Conservation (phyloP, 2,888 invertebrate species). For the Abscondita cerata region DNA sequence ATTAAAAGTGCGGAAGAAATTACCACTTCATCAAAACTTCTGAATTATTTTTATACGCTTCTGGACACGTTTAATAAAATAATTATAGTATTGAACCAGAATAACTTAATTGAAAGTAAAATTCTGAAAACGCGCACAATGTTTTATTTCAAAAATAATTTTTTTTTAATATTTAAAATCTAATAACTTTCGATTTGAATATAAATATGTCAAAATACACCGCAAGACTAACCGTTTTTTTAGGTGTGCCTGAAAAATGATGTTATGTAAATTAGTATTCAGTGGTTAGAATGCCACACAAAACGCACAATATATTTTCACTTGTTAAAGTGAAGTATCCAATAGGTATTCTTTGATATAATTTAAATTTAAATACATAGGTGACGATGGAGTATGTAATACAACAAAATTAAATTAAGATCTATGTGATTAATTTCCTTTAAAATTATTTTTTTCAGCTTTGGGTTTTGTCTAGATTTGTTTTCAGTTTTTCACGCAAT, state of each 20-base stretch:
- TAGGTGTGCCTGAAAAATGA: constrained; percentile 24
- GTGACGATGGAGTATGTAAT: constrained; percentile 1
- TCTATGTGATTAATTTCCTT: background rate
- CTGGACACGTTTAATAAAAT: too few species aligned
- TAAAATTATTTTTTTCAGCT: too few species aligned
- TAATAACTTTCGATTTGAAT: constrained; percentile 16
- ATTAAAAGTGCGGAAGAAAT: too few species aligned
- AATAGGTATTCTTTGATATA: constrained; percentile 3
- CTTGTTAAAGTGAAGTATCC: constrained; percentile 1
- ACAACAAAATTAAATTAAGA: constrained; percentile 5
- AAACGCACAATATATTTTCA: constrained; percentile 10
- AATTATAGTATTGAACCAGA: too few species aligned
- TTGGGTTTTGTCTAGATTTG: too few species aligned
- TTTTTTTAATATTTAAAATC: constrained; percentile 5
- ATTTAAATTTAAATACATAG: constrained; percentile 7
- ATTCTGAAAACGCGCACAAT: too few species aligned
- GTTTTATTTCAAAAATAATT: background rate
- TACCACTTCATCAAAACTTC: too few species aligned
- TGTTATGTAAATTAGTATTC: constrained; percentile 21
- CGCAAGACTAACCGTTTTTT: constrained; percentile 16
- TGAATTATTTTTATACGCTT: too few species aligned
- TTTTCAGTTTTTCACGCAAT: too few species aligned
- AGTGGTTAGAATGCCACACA: constrained; percentile 9
- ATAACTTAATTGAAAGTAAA: too few species aligned
- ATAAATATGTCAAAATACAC: constrained; percentile 15